Conservation (phyloP, 1,140 invertebrate genomes). For the Scaptomyza graminum region DNA sequence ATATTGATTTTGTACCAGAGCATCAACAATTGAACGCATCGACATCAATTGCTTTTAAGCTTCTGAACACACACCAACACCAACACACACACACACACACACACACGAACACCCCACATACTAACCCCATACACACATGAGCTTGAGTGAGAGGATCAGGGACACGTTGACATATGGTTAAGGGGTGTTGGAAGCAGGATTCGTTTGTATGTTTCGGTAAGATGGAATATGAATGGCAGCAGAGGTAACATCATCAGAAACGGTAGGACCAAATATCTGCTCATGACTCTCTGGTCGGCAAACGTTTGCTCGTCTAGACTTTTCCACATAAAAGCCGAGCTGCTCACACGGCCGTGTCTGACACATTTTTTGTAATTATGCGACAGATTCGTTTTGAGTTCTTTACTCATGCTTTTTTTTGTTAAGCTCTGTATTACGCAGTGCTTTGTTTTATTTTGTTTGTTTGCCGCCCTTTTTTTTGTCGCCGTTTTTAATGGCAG, state of each 20-base stretch:
- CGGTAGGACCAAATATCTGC: background rate
- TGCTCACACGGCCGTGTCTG: constrained; percentile 57
- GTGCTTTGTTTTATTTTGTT: constrained; percentile 29
- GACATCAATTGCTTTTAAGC: constrained; percentile 33
- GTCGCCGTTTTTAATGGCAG: constrained; percentile 65
- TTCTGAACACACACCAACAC: background rate
- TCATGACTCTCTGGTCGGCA: constrained; percentile 19
- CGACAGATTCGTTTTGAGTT: constrained; percentile 67
- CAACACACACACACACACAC: too few species aligned
- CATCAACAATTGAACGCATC: constrained; percentile 46
- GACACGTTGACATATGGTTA: constrained; percentile 10
- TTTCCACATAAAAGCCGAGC: constrained; percentile 66
- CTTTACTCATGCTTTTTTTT: constrained; percentile 1
- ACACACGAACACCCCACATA: background rate
- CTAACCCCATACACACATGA: background rate
- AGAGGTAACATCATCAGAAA: too few species aligned
- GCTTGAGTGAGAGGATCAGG: background rate
- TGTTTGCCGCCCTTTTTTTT: constrained; percentile 27
- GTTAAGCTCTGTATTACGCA: background rate
- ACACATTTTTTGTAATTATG: constrained; percentile 76
- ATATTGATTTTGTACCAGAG: constrained; percentile 62
- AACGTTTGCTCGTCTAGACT: constrained; percentile 53
- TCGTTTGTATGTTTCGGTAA: background rate
- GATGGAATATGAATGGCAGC: background rate
- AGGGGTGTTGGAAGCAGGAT: background rate